A percentile compares a stretch with the other conserved stretches of the same genome.
phyloP scores from a whole-genome alignment of 2,888 invertebrate species.

The Hirtodrosophila histrioides region DNA sequence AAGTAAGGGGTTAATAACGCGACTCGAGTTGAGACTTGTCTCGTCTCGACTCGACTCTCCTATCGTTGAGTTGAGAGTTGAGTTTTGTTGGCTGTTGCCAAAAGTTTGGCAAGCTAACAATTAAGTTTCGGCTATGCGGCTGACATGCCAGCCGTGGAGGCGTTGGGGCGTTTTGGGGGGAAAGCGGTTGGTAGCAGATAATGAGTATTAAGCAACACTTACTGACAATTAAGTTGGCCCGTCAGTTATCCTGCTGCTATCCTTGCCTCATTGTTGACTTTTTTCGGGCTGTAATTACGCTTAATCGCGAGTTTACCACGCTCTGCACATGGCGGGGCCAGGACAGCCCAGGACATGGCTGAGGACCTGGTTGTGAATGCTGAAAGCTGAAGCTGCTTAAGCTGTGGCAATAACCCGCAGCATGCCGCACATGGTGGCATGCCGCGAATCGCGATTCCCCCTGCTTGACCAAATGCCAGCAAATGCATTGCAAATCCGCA shows the following conservation, averaged over 20 bases:
- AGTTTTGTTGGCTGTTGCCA: conserved; percentile 59
- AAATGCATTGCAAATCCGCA: conserved; percentile 50
- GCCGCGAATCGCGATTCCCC: conserved; percentile 6
- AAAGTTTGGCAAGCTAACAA: conserved; percentile 80
- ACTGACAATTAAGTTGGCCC: conserved; percentile 76
- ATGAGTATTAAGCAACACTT: conserved; percentile 79
- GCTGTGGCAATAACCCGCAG: conserved; percentile 71
- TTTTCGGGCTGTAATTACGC: conserved; percentile 77
- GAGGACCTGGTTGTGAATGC: conserved; percentile 1
- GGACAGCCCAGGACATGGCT: background rate
- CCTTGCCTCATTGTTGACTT: conserved; percentile 65
- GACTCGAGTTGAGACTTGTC: conserved; percentile 19
- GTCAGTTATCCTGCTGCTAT: conserved; percentile 16
- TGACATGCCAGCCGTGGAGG: conserved; percentile 49
- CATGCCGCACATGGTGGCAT: conserved; percentile 23
- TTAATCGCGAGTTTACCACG: conserved; percentile 70
- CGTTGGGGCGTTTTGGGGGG: background rate
- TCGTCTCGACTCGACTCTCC: conserved; percentile 5
- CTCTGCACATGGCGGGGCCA: conserved; percentile 50
- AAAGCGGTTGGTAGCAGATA: conserved; percentile 60
- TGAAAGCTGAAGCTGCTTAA: conserved; percentile 47
- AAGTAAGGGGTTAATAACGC: conserved; percentile 79
- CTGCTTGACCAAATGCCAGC: conserved; percentile 41
- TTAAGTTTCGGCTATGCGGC: conserved; percentile 75
- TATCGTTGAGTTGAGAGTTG: conserved; percentile 17